These are phyloP conservation scores for Ephialtes manifestator DNA, from an alignment of 2,888 invertebrate genomes.

Conservation along the genomic window DNA sequence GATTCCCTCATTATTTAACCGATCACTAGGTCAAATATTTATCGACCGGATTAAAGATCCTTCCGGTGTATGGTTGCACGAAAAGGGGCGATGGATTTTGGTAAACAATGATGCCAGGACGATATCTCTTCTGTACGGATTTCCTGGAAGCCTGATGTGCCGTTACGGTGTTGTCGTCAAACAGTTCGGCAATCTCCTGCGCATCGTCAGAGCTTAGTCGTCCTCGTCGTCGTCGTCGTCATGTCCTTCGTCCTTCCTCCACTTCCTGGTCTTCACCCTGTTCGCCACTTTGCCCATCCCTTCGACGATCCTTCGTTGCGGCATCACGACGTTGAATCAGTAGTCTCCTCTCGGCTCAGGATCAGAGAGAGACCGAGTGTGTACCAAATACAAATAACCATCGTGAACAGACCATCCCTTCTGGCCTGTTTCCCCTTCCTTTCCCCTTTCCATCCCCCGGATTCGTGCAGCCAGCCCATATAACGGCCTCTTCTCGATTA, in stretches of 20 bases:
- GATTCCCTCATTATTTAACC: background rate
- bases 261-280: conserved; percentile 31
- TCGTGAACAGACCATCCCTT: conserved; percentile 43
- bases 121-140: conserved; percentile 36
- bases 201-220: conserved; percentile 25
- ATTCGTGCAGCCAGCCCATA: conserved; percentile 35
- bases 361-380: conserved; percentile 71
- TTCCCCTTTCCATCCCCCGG: background rate
- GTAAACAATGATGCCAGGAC: conserved; percentile 16
- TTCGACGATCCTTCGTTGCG: background rate
- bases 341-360: conserved; percentile 35
- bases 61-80: conserved; percentile 16
- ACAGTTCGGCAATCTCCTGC: conserved; percentile 67
- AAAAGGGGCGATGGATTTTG: background rate
- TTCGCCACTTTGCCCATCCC: conserved; percentile 24
- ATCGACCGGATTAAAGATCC: conserved; percentile 58
- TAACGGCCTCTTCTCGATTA: conserved; percentile 77
- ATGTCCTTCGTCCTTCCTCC: conserved; percentile 13
- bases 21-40: conserved; percentile 57
- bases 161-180: conserved; percentile 45
- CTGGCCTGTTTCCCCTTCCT: conserved; percentile 12
- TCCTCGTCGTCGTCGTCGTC: background rate
- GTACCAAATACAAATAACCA: conserved; percentile 82
- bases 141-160: conserved; percentile 32
- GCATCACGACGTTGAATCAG: conserved; percentile 31